Evolutionary conservation across 2,888 invertebrate genomes (phyloP), one percentile per base, ranked within the genome.

Genomic region (Zygogramma bicolorata): DNA sequence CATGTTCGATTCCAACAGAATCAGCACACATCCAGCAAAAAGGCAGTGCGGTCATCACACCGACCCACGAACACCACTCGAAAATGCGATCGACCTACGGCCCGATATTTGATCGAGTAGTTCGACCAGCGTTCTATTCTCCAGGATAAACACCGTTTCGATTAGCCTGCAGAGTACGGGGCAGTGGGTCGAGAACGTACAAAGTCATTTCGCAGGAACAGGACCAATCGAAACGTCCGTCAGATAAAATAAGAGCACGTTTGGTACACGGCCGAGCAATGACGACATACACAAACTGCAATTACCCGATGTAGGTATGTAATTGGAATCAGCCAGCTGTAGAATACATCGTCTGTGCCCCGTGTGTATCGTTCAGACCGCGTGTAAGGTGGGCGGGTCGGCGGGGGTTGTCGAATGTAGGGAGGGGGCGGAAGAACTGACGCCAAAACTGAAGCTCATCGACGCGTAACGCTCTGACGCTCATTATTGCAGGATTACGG

Each of bases 401-500:
- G 38, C 31, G 49, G 42, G 25, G 25, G 67, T 13, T 2, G 13
- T 27, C 25, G 46, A 58, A 27, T 4, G 25, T 57, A 58, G 60
- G n/a, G n/a, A 57, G 73, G 69, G 49, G 67, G 63, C 46, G 57
- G 65, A 68, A 60, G 68, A 72, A 68, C 63, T 63, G 63, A 63
- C 63, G 75, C 77, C 76, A 77, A 77, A 80, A 74, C 75, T 78
- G 75, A 81, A 80, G 78, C 78, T 76, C 77, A 79, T 80, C 79
- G 81, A 81, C 79, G 79, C 80, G 78, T 80, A 79, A 77, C 75
- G 76, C 68, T 77, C 79, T 69, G 75, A 74, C 75, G 84, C 84
- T 85, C 85, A 85, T 86, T 86, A 86, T 81, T 82, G 82, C 80
- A 79, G 85, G 85, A 85, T 86, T 85, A 85, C 85, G 84, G 81